Evolutionary conservation across 2,888 invertebrate genomes (phyloP).

Genomic region (Fragum whitleyi): DNA sequence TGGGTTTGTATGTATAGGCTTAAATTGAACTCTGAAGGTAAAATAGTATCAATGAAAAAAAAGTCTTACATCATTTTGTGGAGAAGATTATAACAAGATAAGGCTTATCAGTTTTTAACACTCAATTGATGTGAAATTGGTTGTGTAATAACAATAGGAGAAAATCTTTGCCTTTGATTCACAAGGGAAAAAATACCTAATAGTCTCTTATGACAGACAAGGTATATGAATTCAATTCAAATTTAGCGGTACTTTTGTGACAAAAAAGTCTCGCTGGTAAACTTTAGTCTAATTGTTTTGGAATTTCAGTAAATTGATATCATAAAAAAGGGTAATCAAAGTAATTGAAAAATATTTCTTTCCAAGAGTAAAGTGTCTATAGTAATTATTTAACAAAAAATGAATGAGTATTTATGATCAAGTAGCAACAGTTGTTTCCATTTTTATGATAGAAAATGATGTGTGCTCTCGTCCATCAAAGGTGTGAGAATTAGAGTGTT

Average conservation of each 20-base stretch:
- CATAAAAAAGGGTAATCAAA: too few relatives aligned
- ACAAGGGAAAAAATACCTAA: too few relatives aligned
- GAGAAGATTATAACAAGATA: neutral
- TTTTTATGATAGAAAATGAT: constrained; percentile 12
- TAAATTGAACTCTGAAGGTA: neutral
- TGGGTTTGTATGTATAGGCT: too few relatives aligned
- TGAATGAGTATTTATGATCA: constrained; percentile 1
- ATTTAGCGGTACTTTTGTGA: too few relatives aligned
- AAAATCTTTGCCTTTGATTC: too few relatives aligned
- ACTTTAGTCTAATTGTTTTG: too few relatives aligned
- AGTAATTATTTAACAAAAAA: neutral
- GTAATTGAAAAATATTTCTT: too few relatives aligned
- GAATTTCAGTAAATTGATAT: too few relatives aligned
- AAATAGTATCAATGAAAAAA: neutral
- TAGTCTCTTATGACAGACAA: too few relatives aligned
- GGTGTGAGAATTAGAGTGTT: neutral
- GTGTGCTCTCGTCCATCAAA: constrained; percentile 23
- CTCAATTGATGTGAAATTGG: constrained; percentile 1
- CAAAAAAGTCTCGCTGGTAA: too few relatives aligned
- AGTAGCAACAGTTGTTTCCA: constrained; percentile 11
- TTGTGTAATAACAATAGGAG: neutral
- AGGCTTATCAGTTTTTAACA: neutral
- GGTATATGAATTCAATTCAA: too few relatives aligned
- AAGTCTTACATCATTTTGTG: too few relatives aligned
- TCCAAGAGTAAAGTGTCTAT: neutral